Percentiles rank a stretch among this genome's conserved stretches.
Conservation (phyloP, 2,888 invertebrate genomes). For the Steromphala cineraria region DNA sequence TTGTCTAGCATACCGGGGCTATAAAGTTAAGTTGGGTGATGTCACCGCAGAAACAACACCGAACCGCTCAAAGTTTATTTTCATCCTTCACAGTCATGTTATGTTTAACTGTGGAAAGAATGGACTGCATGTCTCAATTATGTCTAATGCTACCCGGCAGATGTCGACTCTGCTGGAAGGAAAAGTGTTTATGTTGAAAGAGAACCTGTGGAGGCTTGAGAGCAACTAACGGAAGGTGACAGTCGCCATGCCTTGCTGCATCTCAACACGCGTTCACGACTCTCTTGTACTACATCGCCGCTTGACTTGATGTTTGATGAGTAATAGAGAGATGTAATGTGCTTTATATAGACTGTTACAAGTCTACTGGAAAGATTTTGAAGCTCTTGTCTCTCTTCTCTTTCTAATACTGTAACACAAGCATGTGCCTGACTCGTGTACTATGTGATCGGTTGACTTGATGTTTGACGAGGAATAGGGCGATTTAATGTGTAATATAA, state of each 20-base stretch:
- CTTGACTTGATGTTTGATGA: too few relatives aligned
- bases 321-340: too few relatives aligned
- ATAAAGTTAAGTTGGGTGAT: too few relatives aligned
- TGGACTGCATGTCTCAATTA: neutral
- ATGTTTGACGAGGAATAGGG: neutral
- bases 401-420: too few relatives aligned
- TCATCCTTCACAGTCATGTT: neutral
- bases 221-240: neutral
- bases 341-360: too few relatives aligned
- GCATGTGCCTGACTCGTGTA: neutral
- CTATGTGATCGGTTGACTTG: neutral
- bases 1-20: too few relatives aligned
- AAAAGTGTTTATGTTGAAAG: constrained; percentile 3
- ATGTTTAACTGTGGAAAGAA: neutral
- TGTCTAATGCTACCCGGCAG: constrained; percentile 1
- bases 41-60: neutral
- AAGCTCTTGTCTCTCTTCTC: too few relatives aligned
- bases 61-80: neutral
- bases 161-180: neutral
- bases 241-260: neutral
- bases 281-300: too few relatives aligned
- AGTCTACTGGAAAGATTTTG: too few relatives aligned
- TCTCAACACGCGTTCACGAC: too few relatives aligned
- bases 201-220: neutral
- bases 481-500: neutral